These are phyloP conservation scores for Sterrhoptilus dennistouni DNA, from an alignment of 2,113 vertebrate species.

Conservation along the genomic window DNA sequence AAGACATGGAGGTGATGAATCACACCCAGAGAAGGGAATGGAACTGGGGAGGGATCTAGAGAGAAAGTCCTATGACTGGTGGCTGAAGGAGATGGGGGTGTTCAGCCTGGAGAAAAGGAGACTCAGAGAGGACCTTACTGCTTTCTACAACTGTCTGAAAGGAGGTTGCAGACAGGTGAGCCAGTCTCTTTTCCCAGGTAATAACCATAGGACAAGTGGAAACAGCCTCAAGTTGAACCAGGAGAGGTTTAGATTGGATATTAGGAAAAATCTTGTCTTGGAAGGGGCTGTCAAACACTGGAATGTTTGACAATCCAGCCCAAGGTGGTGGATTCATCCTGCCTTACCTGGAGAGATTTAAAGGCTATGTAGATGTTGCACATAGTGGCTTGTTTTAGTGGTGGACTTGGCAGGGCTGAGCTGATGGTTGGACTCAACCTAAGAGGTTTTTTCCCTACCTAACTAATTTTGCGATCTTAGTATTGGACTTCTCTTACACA, in stretches of 20 bases:
- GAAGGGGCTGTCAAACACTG: background rate
- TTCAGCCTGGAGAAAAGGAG: background rate
- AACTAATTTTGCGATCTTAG: background rate
- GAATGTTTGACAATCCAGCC: background rate
- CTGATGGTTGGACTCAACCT: background rate
- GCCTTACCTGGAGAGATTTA: background rate
- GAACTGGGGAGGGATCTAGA: background rate
- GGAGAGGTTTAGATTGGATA: background rate
- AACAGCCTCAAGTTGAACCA: background rate
- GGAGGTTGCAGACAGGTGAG: background rate
- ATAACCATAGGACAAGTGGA: background rate
- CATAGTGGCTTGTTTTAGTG: background rate
- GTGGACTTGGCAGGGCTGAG: background rate
- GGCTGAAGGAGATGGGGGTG: background rate
- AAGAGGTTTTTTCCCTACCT: background rate
- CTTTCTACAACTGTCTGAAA: background rate
- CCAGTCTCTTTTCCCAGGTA: background rate
- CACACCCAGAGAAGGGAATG: background rate
- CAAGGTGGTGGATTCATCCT: background rate
- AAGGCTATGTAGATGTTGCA: background rate
- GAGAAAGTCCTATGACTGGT: background rate
- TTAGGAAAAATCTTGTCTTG: background rate
- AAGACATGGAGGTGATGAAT: background rate
- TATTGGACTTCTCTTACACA: background rate
- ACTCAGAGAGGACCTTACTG: background rate